A percentile compares a stretch with the other conserved stretches of the same genome.
These are phyloP conservation scores for Ophion obscuratus DNA, from an alignment of 2,888 invertebrate genomes.

Conservation along the genomic window DNA sequence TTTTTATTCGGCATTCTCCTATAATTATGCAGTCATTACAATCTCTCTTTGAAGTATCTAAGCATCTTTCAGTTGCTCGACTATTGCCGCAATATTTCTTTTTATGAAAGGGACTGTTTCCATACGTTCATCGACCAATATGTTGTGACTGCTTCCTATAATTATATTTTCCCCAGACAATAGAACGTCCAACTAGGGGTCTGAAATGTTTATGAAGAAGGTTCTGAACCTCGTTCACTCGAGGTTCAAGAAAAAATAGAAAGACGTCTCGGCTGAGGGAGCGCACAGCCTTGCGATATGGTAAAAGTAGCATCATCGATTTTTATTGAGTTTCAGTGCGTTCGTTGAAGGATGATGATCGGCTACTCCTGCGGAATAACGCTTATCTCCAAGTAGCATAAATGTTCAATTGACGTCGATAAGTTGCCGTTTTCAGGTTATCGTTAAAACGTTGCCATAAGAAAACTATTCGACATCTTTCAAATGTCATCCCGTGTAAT, in stretches of 20 bases:
- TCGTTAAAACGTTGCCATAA: too few relatives aligned
- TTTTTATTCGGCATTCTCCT: neutral
- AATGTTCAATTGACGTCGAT: too few relatives aligned
- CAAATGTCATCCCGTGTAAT: too few relatives aligned
- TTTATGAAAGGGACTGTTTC: too few relatives aligned
- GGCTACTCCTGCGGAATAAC: too few relatives aligned
- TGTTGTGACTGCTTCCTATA: too few relatives aligned
- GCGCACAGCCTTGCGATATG: neutral
- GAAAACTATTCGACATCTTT: too few relatives aligned
- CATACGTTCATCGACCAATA: too few relatives aligned
- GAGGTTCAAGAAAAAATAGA: neutral
- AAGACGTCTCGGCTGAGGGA: neutral
- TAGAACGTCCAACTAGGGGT: neutral
- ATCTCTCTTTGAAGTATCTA: neutral
- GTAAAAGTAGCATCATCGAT: slow-evolving; percentile 13
- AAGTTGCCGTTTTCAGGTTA: too few relatives aligned
- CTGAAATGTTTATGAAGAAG: neutral
- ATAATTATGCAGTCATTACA: neutral
- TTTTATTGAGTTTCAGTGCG: slow-evolving; percentile 21
- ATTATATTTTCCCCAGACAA: too few relatives aligned
- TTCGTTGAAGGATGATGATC: slow-evolving; percentile 3
- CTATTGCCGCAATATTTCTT: too few relatives aligned
- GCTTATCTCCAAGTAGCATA: too few relatives aligned
- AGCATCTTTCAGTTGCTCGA: neutral
- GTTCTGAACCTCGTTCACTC: neutral